phyloP scores from a whole-genome alignment of 2,888 invertebrate species.

The Trachelus troglodyta region DNA sequence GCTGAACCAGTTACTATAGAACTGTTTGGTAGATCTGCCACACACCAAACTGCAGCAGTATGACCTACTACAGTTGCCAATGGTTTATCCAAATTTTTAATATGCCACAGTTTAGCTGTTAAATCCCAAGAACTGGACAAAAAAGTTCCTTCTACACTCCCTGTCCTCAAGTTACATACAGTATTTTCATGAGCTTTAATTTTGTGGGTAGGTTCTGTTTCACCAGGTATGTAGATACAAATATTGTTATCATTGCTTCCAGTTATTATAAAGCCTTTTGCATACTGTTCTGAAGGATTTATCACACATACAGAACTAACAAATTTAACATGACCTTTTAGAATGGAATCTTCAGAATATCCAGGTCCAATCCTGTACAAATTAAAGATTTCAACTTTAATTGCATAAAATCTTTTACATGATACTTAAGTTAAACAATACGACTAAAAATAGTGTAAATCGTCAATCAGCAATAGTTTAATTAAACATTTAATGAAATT shows the following conservation, averaged over 20 bases:
- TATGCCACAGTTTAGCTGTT: constrained; percentile 85
- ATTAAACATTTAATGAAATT: neutral
- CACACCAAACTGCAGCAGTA: constrained; percentile 89
- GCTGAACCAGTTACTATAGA: constrained; percentile 88
- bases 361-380: constrained; percentile 70
- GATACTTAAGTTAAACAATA: neutral
- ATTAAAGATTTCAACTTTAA: constrained; percentile 11
- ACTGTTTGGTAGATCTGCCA: constrained; percentile 70
- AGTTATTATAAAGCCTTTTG: constrained; percentile 84
- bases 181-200: constrained; percentile 84
- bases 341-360: constrained; percentile 75
- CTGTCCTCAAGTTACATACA: constrained; percentile 71
- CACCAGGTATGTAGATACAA: constrained; percentile 80
- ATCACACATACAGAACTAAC: constrained; percentile 85
- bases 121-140: constrained; percentile 95
- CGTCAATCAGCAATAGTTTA: neutral
- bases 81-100: constrained; percentile 66
- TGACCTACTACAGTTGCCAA: constrained; percentile 76
- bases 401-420: neutral
- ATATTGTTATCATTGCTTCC: constrained; percentile 91
- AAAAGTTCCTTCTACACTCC: constrained; percentile 68
- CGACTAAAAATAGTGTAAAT: neutral
- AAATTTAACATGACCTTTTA: constrained; percentile 86
- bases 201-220: constrained; percentile 75
- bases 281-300: constrained; percentile 76